Conservation (phyloP, 2,797 vertebrate species). For the Gymnocypris eckloni region DNA sequence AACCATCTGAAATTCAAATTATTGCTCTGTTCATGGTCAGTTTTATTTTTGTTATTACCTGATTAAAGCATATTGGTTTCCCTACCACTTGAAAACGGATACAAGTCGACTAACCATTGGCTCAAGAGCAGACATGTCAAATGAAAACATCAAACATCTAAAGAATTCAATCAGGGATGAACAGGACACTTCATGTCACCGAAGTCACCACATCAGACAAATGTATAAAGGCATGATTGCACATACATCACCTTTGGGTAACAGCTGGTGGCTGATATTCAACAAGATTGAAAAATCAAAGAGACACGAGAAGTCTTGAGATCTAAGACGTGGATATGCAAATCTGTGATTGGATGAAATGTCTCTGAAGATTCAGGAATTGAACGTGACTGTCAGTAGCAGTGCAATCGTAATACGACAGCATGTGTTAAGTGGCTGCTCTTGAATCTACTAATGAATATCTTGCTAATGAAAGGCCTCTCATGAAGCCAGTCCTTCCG, state of each 20-base stretch:
- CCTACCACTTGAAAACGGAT: not conserved
- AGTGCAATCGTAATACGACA: conserved; percentile 23
- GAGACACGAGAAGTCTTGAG: conserved; percentile 13
- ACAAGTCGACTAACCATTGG: not conserved
- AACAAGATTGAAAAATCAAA: conserved; percentile 38
- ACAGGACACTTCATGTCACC: conserved; percentile 12
- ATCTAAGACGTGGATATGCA: conserved; percentile 44
- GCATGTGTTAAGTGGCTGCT: conserved; percentile 17
- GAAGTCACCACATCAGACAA: conserved; percentile 28
- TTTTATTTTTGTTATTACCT: conserved; percentile 27
- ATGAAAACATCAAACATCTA: not conserved
- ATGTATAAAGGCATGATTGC: conserved; percentile 49
- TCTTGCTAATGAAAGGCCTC: conserved; percentile 12
- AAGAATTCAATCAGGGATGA: conserved; percentile 15
- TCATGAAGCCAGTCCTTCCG: conserved; percentile 9
- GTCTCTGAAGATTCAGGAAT: conserved; percentile 29
- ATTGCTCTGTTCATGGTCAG: conserved; percentile 8
- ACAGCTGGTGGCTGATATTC: conserved; percentile 42
- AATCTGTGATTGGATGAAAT: conserved; percentile 33
- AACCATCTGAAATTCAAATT: conserved; percentile 22
- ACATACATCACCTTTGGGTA: conserved; percentile 38
- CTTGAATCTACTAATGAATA: not conserved
- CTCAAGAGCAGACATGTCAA: not conserved
- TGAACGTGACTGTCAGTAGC: conserved; percentile 13
- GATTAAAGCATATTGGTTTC: conserved; percentile 4